These are phyloP conservation scores for Hozukius guyotensis DNA, from an alignment of 2,797 vertebrate species.

Conservation along the genomic window DNA sequence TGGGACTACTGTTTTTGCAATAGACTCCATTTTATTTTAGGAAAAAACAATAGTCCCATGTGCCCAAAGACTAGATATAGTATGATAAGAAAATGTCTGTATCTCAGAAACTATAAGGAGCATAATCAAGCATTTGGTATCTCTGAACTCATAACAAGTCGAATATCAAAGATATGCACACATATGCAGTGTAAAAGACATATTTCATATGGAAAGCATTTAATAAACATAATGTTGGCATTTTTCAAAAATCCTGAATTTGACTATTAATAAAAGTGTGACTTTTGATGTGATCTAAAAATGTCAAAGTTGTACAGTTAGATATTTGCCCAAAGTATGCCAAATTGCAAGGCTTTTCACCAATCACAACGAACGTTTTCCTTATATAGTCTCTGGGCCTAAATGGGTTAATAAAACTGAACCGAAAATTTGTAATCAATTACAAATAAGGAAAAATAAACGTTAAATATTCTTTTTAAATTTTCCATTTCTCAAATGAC, in stretches of 20 bases:
- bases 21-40: no score
- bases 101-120: no score
- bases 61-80: no score
- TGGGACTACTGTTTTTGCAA: no score
- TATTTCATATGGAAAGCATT: background rate
- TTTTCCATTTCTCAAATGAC: background rate
- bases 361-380: background rate
- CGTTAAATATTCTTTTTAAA: background rate
- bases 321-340: no score
- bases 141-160: background rate
- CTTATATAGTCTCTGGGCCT: background rate
- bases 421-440: background rate
- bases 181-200: background rate
- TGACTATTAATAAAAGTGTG: background rate
- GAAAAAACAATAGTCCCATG: no score
- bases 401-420: background rate
- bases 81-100: rapidly evolving
- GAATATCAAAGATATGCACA: background rate
- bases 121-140: no score
- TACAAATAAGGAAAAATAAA: background rate
- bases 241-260: background rate
- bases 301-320: background rate
- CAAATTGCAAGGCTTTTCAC: background rate
- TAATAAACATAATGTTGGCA: rapidly evolving
- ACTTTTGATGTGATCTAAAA: background rate